phyloP scores from a whole-genome alignment of 2,797 vertebrate species.

The Leptodactylus fallax region DNA sequence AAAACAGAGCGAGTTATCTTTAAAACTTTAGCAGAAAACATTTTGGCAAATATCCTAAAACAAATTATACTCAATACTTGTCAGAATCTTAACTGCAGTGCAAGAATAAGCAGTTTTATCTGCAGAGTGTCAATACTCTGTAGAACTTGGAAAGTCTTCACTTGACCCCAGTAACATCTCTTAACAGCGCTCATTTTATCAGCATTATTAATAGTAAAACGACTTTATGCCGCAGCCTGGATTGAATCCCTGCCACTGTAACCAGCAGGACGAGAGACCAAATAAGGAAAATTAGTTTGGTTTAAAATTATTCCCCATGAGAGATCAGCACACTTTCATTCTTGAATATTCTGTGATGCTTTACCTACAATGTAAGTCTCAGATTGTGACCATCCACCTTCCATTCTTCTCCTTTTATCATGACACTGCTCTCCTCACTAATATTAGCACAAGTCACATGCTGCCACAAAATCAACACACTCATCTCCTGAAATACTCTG shows the following conservation, averaged over 20 bases:
- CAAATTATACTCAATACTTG: slow-evolving; percentile 35
- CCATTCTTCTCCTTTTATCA: no score
- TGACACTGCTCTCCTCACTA: no score
- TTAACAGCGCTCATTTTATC: slow-evolving; percentile 10
- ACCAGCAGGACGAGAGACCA: not conserved
- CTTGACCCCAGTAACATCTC: slow-evolving; percentile 23
- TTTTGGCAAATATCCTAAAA: slow-evolving; percentile 42
- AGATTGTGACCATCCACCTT: no score
- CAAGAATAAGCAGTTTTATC: slow-evolving; percentile 47
- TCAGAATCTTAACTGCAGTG: slow-evolving; percentile 12
- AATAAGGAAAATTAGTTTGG: not conserved
- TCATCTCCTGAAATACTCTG: no score
- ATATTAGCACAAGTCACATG: no score
- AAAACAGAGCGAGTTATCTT: slow-evolving; percentile 21
- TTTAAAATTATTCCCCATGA: not conserved
- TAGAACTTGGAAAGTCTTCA: slow-evolving; percentile 29
- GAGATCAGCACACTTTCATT: not conserved
- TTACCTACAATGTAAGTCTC: no score
- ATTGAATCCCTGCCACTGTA: not conserved
- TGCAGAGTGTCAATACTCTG: slow-evolving; percentile 7
- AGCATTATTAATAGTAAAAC: slow-evolving; percentile 16
- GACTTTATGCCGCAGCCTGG: not conserved
- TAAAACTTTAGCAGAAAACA: slow-evolving; percentile 29
- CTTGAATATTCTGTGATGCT: no score
- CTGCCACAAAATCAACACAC: no score